Base-by-base conservation (phyloP, 2,113 vertebrate species). In the Zingel zingel region DNA sequence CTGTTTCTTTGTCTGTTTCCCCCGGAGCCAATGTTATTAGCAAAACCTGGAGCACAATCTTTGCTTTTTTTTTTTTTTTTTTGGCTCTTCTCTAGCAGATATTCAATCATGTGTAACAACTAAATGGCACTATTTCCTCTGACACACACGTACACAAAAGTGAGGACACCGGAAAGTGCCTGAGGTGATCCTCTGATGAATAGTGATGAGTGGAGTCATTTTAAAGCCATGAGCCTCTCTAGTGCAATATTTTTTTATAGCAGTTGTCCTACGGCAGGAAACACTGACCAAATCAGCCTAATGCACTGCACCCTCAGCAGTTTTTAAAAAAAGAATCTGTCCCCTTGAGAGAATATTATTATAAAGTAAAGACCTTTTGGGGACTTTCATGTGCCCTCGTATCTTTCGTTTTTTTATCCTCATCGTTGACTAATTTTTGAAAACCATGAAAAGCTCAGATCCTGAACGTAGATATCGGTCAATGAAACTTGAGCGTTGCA, bases 31-130 rank as follows among this genome's bases (percentile, higher is more conserved):
- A 21, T 21, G 39, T 77, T 83, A 74, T 80, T 61, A 78, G 64
- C 66, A 65, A 64, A 84, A 77, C 53, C 66, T 47, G 57, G 63
- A 51, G 15, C 2, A 33, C 72, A 74, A 63, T 79, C 61, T 64
- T 39, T 23, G 14, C 23, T 50, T 53, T 67, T 75, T 48, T 43
- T 62, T 25, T 25, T 25, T 5, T 57, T 56, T 61, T 63, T 63
- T n/a, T n/a, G n/a, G 11, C 18, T 65, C 56, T 57, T 53, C 72
- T 47, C 47, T 30, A 63, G 78, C 62, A 76, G 39, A 74, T 74
- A 77, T 79, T 89, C 76, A 77, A 83, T 88, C 62, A 84, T 85
- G 85, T 87, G 79, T 61, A 72, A 73, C 77, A 76, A 74, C 82
- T 72, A 66, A 90, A 87, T 71, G 69, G 39, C 69, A 81, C 54